These are phyloP conservation scores for Pherbina coryleti DNA, from an alignment of 2,888 invertebrate genomes.

Conservation along the genomic window DNA sequence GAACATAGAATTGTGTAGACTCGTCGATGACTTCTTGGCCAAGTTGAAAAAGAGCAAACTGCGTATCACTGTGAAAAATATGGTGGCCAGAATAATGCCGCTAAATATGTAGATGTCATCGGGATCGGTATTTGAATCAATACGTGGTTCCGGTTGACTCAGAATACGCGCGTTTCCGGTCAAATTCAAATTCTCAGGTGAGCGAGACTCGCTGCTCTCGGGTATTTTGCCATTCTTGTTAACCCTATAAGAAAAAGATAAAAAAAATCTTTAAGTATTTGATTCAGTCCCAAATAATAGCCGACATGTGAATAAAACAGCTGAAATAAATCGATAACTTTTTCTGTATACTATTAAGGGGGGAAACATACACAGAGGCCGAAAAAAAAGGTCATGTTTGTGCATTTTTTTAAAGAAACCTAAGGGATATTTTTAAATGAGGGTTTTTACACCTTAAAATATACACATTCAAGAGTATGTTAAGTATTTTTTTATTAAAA, in stretches of 20 bases:
- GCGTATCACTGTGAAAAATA: conserved; percentile 66
- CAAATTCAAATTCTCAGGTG: neutral
- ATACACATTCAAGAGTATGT: no score
- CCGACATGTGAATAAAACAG: no score
- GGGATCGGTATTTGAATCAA: conserved; percentile 54
- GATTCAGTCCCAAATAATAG: neutral
- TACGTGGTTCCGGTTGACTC: neutral
- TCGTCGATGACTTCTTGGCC: conserved; percentile 81
- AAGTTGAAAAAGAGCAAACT: conserved; percentile 72
- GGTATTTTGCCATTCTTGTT: conserved; percentile 57
- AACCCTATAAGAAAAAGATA: conserved; percentile 52
- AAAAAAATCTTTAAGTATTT: neutral
- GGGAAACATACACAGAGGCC: no score
- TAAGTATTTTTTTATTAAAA: no score
- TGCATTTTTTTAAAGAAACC: no score
- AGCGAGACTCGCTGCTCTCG: neutral
- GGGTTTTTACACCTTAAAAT: no score
- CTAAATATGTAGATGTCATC: conserved; percentile 71
- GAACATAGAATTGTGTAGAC: conserved; percentile 88
- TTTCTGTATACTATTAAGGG: no score
- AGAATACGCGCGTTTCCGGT: neutral
- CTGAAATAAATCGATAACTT: no score
- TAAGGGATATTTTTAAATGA: no score
- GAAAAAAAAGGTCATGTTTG: no score
- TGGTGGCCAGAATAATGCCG: conserved; percentile 69